These are phyloP conservation scores for Elachura formosa DNA, from an alignment of 2,113 vertebrate genomes.

Conservation along the genomic window DNA sequence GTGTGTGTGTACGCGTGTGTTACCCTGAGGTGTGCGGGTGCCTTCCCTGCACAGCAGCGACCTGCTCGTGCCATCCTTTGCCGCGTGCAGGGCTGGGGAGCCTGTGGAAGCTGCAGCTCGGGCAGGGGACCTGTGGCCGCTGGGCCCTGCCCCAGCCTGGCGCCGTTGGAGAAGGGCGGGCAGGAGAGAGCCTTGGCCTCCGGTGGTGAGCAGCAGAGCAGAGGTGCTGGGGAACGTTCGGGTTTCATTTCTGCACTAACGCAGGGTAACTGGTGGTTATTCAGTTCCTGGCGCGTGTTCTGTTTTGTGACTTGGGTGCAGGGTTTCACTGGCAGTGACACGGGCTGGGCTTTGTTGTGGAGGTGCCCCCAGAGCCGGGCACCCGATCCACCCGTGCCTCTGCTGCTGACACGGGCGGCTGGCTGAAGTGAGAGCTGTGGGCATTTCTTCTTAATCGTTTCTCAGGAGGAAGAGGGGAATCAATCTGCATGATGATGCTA, in stretches of 20 bases:
- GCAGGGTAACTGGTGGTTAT: neutral
- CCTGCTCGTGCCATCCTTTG: neutral
- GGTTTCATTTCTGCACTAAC: neutral
- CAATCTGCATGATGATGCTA: neutral
- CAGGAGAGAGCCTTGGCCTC: constrained; percentile 56
- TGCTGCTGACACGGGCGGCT: neutral
- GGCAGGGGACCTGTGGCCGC: constrained; percentile 60
- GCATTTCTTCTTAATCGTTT: neutral
- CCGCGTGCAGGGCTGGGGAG: constrained; percentile 24
- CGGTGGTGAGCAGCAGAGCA: constrained; percentile 66
- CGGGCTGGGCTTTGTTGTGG: neutral
- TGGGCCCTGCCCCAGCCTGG: constrained; percentile 39
- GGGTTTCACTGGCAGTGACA: neutral
- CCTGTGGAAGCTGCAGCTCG: constrained; percentile 50
- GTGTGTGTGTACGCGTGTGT: neutral
- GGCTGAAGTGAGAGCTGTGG: no score
- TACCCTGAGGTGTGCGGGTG: neutral
- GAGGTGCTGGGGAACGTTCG: neutral
- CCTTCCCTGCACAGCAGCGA: constrained; percentile 15
- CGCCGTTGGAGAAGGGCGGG: constrained; percentile 54
- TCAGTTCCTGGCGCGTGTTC: neutral
- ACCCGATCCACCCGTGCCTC: neutral
- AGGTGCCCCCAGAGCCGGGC: neutral
- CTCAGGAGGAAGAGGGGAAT: neutral
- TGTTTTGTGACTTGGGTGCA: neutral